A percentile compares a stretch with the other conserved stretches of the same genome.
Evolutionary conservation across 2,113 vertebrate species (phyloP).

Genomic region (Equus przewalskii): DNA sequence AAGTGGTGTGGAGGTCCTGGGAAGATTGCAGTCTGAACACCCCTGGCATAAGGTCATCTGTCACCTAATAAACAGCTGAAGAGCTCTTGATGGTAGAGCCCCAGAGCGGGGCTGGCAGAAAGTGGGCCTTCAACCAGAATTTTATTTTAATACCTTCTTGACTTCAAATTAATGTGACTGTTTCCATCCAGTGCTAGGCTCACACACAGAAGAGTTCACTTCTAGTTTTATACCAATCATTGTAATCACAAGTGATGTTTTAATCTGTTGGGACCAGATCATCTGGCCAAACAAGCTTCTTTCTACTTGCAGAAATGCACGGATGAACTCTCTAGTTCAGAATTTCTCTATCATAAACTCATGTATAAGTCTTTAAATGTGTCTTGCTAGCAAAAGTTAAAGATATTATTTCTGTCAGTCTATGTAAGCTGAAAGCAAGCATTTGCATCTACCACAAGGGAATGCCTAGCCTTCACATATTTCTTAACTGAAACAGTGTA

Average conservation of each 20-base stretch:
- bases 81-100: not conserved
- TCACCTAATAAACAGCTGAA: no score
- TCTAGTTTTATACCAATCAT: not conserved
- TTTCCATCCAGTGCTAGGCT: not conserved
- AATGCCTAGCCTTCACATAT: not conserved
- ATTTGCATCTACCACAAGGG: not conserved
- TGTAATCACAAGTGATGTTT: not conserved
- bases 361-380: not conserved
- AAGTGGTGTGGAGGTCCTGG: rapidly evolving
- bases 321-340: not conserved
- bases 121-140: not conserved
- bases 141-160: not conserved
- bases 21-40: rapidly evolving
- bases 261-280: not conserved
- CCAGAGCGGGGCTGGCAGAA: not conserved
- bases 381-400: not conserved
- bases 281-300: conserved; percentile 29
- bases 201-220: not conserved
- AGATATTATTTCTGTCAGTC: conserved; percentile 9
- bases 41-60: no score
- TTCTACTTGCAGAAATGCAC: not conserved
- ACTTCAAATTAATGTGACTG: not conserved
- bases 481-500: not conserved
- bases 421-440: not conserved
- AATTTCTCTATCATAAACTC: not conserved